Percentiles rank a stretch among this genome's conserved stretches.
These are phyloP conservation scores for Drosophila birchii DNA, from an alignment of 2,888 invertebrate species.

Conservation along the genomic window DNA sequence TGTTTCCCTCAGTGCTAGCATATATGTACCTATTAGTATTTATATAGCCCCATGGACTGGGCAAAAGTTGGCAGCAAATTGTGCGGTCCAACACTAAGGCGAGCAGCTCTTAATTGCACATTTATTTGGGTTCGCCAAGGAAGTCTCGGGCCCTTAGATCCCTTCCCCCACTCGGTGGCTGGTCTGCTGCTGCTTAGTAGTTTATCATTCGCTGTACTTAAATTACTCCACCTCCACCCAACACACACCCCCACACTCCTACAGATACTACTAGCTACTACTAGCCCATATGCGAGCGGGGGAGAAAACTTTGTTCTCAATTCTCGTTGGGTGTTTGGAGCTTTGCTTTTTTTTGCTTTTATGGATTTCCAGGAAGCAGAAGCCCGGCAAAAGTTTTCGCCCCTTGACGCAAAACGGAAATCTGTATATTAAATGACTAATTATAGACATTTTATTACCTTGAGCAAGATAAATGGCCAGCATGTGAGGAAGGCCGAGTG, in stretches of 20 bases:
- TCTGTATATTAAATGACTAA: constrained; percentile 84
- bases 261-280: constrained; percentile 1
- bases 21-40: constrained; percentile 29
- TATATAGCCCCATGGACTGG: constrained; percentile 45
- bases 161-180: constrained; percentile 17
- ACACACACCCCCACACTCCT: constrained; percentile 12
- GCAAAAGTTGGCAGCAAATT: constrained; percentile 77
- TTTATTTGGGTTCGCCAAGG: constrained; percentile 80
- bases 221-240: constrained; percentile 60
- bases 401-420: constrained; percentile 82
- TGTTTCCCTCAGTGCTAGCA: constrained; percentile 22
- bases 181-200: constrained; percentile 74
- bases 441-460: constrained; percentile 83
- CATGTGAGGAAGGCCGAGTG: constrained; percentile 52
- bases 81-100: constrained; percentile 78
- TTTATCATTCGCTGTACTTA: constrained; percentile 80
- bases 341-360: constrained; percentile 20
- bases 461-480: constrained; percentile 79
- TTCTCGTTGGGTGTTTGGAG: constrained; percentile 39
- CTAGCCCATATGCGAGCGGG: constrained; percentile 32
- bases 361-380: constrained; percentile 31
- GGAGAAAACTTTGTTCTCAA: constrained; percentile 66
- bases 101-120: constrained; percentile 84
- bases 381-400: constrained; percentile 73
- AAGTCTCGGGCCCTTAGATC: constrained; percentile 27